Percentiles rank a stretch among this genome's conserved stretches.
Conservation (phyloP, 2,888 invertebrate species). For the Holacanthella duospinosa region DNA sequence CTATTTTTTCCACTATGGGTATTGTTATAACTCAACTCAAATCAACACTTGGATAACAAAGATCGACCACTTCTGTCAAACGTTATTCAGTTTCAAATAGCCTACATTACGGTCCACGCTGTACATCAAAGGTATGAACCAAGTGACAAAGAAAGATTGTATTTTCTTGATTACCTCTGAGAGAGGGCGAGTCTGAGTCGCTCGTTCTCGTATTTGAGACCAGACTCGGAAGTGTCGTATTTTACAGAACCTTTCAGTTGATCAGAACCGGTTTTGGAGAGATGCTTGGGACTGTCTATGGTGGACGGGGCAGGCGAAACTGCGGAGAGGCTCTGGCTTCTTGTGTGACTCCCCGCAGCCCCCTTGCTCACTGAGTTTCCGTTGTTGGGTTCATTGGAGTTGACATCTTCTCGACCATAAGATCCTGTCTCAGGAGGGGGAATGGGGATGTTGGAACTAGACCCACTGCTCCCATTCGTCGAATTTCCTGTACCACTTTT, state of each 20-base stretch:
- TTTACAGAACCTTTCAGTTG: slow-evolving; percentile 35
- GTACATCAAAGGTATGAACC: no score
- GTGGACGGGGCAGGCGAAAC: slow-evolving; percentile 21
- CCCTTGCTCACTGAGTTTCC: slow-evolving; percentile 10
- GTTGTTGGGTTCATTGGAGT: slow-evolving; percentile 35
- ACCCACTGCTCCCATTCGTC: not conserved
- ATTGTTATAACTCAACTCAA: no score
- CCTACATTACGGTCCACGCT: no score
- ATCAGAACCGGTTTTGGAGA: slow-evolving; percentile 27
- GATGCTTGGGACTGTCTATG: slow-evolving; percentile 37
- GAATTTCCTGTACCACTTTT: not conserved
- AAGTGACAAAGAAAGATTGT: slow-evolving; percentile 35
- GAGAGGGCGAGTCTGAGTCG: slow-evolving; percentile 86
- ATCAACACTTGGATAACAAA: no score
- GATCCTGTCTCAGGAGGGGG: not conserved
- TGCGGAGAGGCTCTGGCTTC: slow-evolving; percentile 44
- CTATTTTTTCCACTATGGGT: no score
- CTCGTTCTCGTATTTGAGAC: slow-evolving; percentile 94
- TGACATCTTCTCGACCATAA: slow-evolving; percentile 9
- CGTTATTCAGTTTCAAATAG: no score
- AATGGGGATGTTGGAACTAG: not conserved
- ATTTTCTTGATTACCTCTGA: slow-evolving; percentile 89
- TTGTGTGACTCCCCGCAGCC: slow-evolving; percentile 39
- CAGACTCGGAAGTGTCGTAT: slow-evolving; percentile 54
- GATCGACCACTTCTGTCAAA: no score